Conservation (phyloP, 2,113 vertebrate genomes). For the Onychorhynchus coronatus region DNA sequence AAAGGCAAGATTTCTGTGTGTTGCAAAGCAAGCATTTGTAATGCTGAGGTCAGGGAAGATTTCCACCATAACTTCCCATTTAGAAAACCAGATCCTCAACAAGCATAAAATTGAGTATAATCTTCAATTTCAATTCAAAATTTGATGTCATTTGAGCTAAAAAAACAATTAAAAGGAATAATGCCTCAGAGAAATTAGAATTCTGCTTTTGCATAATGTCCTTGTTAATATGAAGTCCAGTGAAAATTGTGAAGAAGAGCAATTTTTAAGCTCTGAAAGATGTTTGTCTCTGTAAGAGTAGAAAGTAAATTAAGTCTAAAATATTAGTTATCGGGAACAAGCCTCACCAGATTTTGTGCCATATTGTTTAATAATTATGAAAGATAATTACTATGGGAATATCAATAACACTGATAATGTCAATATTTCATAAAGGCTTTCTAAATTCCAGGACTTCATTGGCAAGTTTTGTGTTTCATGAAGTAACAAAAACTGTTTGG, state of each 20-base stretch:
- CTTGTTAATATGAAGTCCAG: not conserved
- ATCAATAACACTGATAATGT: not conserved
- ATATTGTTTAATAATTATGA: not conserved
- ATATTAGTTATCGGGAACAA: not conserved
- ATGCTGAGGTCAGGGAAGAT: not conserved
- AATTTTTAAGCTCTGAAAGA: not conserved
- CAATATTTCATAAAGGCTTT: constrained; percentile 15
- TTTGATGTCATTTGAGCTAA: not conserved
- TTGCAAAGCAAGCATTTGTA: not conserved
- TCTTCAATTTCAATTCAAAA: not conserved
- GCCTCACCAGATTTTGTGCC: not conserved
- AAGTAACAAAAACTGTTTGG: not conserved
- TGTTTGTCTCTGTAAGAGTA: not conserved
- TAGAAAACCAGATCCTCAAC: not conserved
- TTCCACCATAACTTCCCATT: not conserved
- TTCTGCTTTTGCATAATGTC: not conserved
- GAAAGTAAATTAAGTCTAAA: not conserved
- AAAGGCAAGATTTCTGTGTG: not conserved
- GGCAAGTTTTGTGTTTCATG: not conserved
- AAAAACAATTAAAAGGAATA: not conserved
- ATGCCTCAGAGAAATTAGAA: not conserved
- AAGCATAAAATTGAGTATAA: not conserved
- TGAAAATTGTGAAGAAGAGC: not conserved
- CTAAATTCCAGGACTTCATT: not conserved
- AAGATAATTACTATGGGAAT: not conserved